Base-by-base conservation (phyloP, 1,140 invertebrate species). In the Leucophenga varia region DNA sequence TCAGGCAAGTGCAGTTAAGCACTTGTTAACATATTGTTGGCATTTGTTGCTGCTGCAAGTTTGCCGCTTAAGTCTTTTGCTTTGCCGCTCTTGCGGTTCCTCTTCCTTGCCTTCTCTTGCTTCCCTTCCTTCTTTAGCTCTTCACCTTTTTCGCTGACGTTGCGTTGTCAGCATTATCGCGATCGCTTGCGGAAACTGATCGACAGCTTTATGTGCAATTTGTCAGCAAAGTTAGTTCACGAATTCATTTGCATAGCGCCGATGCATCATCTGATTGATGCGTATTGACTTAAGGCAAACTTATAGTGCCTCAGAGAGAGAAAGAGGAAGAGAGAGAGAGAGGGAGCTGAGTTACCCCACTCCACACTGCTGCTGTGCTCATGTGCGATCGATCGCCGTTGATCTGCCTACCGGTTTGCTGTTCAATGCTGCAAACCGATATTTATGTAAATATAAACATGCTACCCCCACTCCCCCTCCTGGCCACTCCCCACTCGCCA, bases 191-290 rank as follows among this genome's bases (percentile, higher is more conserved):
- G 61, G 56, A 65, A 70, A 61, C 50, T 57, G 61, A 69, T 64
- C 56, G 65, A 61, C 65, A 70, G 65, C 59, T 69, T 69, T 69
- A 64, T 70, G 59, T 53, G 65, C 65, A 69, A 70, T 69, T 69
- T 69, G 64, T 70, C 65, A 65, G 59, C 47, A 58, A 59, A 59
- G 64, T 46, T 63, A 67, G 63, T 68, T 57, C 64, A 59, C 64
- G 46, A 67, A 51, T n/a, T n/a, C n/a, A 64, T 67, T 67, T 67
- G 59, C 63, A 67, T 65, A n/a, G n/a, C n/a, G n/a, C n/a, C n/a
- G n/a, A n/a, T 67, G 59, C 63, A 67, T 65, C 22, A 10, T 35
- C 20, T 65, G 61, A 65, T 65, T 68, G 59, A 59, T 67, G 63
- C 41, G 13, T 49, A 35, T 40, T 53, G 55, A 63, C 52, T 49